Percentiles rank a stretch among this genome's conserved stretches.
Evolutionary conservation across 2,113 vertebrate genomes (phyloP).

Genomic region (Ranitomeya variabilis): DNA sequence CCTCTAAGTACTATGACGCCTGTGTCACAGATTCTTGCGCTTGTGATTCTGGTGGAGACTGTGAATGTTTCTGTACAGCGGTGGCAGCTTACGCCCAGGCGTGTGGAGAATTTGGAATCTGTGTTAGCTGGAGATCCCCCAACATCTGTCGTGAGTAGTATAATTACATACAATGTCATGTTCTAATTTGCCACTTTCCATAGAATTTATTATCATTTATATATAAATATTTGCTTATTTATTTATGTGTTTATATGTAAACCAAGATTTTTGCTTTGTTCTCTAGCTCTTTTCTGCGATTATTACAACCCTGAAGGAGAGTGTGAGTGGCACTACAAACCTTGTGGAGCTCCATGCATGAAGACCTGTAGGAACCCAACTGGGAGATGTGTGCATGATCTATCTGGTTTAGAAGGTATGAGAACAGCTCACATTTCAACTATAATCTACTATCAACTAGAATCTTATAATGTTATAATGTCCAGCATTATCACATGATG

Average conservation of each 20-base stretch:
- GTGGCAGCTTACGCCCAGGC: conserved; percentile 89
- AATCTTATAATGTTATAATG: not conserved
- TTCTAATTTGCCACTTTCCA: not conserved
- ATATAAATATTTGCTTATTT: too few species aligned
- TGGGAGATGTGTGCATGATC: conserved; percentile 78
- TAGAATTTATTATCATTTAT: too few species aligned
- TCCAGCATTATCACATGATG: not conserved
- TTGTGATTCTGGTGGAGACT: conserved; percentile 91
- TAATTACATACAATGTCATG: not conserved
- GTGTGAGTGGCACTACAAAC: conserved; percentile 93
- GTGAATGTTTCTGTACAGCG: conserved; percentile 92
- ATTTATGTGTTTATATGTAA: too few species aligned
- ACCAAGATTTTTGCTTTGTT: not conserved
- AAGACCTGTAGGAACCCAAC: conserved; percentile 87
- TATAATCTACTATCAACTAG: not conserved
- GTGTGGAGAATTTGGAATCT: conserved; percentile 81
- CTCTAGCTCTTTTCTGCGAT: conserved; percentile 90
- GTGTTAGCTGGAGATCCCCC: conserved; percentile 87
- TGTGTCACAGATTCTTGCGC: conserved; percentile 91
- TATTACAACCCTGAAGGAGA: conserved; percentile 84
- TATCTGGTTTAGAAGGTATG: conserved; percentile 85
- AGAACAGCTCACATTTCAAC: not conserved
- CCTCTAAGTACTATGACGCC: conserved; percentile 82
- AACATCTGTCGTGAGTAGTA: conserved; percentile 86
- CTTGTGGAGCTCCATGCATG: conserved; percentile 86